phyloP scores from a whole-genome alignment of 1,140 invertebrate species.

The Pentalonia nigronervosa region DNA sequence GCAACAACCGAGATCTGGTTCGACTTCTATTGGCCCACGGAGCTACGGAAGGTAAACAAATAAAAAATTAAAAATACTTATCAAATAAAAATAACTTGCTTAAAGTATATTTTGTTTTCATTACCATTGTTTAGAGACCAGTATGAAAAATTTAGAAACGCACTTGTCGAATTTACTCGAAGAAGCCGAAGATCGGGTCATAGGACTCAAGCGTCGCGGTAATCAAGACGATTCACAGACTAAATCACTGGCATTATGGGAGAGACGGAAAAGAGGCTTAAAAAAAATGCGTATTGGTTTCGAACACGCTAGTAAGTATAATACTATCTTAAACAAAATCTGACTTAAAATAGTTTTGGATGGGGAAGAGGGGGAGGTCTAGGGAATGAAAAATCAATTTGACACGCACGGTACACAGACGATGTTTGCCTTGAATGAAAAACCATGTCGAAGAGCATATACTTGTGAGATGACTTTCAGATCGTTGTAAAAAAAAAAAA shows the following conservation, averaged over 20 bases:
- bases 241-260: constrained; percentile 87
- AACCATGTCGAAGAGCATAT: neutral
- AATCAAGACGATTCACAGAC: constrained; percentile 64
- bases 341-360: too few species aligned
- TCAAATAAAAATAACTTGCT: neutral
- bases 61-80: neutral
- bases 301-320: constrained; percentile 72
- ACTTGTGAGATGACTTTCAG: neutral
- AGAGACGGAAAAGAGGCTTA: constrained; percentile 80
- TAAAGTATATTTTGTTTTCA: constrained; percentile 38
- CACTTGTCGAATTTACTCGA: constrained; percentile 78
- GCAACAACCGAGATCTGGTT: constrained; percentile 84
- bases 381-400: neutral
- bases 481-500: constrained; percentile 3
- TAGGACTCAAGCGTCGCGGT: constrained; percentile 76
- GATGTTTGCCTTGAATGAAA: constrained; percentile 9
- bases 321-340: neutral
- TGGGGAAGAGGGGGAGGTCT: too few species aligned
- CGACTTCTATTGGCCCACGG: constrained; percentile 88
- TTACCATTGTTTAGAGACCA: constrained; percentile 70
- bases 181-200: constrained; percentile 81
- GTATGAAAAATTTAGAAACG: constrained; percentile 73
- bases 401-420: neutral
- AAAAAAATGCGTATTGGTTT: constrained; percentile 77
- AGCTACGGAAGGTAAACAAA: constrained; percentile 80